Conservation (phyloP, 2,113 vertebrate species). For the Podarcis muralis region DNA sequence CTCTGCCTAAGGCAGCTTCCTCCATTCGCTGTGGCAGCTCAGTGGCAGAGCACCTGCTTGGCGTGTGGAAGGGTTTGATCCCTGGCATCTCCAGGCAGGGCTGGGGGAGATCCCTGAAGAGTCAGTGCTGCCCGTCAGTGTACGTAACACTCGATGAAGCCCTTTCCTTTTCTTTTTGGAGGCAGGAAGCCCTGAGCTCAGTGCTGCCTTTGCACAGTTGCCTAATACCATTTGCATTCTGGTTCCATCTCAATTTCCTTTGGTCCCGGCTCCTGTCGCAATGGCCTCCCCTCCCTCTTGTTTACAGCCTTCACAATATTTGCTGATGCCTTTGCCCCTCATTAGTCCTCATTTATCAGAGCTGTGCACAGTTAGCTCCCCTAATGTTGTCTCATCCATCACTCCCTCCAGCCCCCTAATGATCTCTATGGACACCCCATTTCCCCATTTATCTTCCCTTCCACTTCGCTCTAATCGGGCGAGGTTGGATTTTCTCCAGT, state of each 20-base stretch:
- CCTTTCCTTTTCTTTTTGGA: too few relatives aligned
- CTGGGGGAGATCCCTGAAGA: too few relatives aligned
- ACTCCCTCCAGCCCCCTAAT: constrained; percentile 23
- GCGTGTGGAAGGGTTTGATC: too few relatives aligned
- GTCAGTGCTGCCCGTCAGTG: too few relatives aligned
- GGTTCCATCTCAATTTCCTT: background rate
- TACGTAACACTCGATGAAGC: too few relatives aligned
- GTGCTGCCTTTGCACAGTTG: rapidly evolving
- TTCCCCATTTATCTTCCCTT: constrained; percentile 54
- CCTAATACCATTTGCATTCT: background rate
- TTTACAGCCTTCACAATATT: constrained; percentile 27
- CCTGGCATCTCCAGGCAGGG: too few relatives aligned
- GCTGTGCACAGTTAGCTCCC: constrained; percentile 57
- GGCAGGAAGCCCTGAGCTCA: background rate
- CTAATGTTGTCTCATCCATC: constrained; percentile 61
- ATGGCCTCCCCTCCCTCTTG: constrained; percentile 3
- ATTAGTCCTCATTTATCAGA: constrained; percentile 58
- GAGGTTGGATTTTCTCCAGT: constrained; percentile 48
- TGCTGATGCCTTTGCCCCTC: constrained; percentile 16
- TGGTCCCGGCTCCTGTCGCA: constrained; percentile 9
- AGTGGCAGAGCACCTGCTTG: too few relatives aligned
- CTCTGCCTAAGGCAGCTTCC: too few relatives aligned
- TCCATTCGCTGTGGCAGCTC: too few relatives aligned
- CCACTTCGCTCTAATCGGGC: constrained; percentile 31
- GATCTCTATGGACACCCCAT: constrained; percentile 21